Base-by-base conservation (phyloP, 2,797 vertebrate genomes). In the Myripristis murdjan region DNA sequence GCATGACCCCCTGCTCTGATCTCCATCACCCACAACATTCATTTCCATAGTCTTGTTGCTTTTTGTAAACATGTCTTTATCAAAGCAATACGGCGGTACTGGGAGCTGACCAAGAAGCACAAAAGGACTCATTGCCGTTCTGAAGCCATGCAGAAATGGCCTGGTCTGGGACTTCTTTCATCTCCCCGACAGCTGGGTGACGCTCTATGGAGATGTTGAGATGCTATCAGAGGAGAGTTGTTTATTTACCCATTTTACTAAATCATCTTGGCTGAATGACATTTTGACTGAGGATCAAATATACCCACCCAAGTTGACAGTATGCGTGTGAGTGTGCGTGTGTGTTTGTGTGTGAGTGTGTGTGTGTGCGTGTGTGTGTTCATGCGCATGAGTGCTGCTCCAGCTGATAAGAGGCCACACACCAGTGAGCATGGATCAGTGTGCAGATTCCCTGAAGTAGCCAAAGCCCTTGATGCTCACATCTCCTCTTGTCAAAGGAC, bases 231-330 rank as follows among this genome's bases (percentile, higher is more conserved):
- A 57, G 72, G 80, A 84, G 67, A 80, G 75, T 66, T 83, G 85
- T 89, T 93, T 91, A 87, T 92, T 92, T 92, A 83, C 81, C 73
- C 74, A 64, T 83, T 87, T 71, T 76, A 88, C 71, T 74, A 73
- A 49, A 80, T 73, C 68, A 85, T 79, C 71, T 70, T 74, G 75
- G 75, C 70, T 84, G 69, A 84, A 73, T 70, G 60, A 76, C 55
- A 23, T 61, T 71, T 28, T 79, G 73, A 89, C 70, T 72, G 75
- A 75, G 31, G 46, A 70, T 92, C 89, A 91, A 84, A 88, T 65
- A 78, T 63, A 91, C 85, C 92, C 93, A 94, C 92, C 93, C 93
- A 94, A 47, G 92, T 88, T 23, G 91, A 82, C 39, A 75, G 48
- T 63, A 67, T 55, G 46, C 64, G 53, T 55, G 64, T 11, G 15